Base-by-base conservation (phyloP, 2,113 vertebrate genomes). In the Panthera uncia region DNA sequence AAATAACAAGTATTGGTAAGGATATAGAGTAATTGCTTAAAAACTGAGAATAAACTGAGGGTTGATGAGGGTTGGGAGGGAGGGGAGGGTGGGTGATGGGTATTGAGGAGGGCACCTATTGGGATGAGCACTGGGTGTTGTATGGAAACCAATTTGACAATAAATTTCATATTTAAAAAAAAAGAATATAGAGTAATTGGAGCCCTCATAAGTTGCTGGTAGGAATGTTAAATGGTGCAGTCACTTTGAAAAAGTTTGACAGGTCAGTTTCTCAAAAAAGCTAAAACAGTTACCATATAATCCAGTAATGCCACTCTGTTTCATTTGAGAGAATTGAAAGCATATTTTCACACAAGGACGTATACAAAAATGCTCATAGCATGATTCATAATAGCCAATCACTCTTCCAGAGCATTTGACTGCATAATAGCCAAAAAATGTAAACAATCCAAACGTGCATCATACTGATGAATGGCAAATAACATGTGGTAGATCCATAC, bases 241-340 rank as follows among this genome's bases (percentile, higher is more conserved):
- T 14, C 55, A 89, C 55, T 73, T 82, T 85, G 45, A 52, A 88
- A 97, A 83, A 96, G 33, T 73, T 89, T 81, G 27, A 23, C n/a
- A 57, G 36, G n/a, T 57, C n/a, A 57, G 36, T 23, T 57, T 33
- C 31, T 79, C 61, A 82, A 91, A 71, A 71, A 87, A 63, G 13
- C 11, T 86, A 65, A 93, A 93, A 82, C 36, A 41, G 11, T 61
- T 90, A 81, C 23, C 57, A 50, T 5, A 36, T 63, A 45, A 94
- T 13, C 57, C 18, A 91, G 18, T 71, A 74, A 80, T 68, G 76
- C 5, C 13, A 90, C 76, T 87, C 38, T 27, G 63, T 74, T 76
- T 9, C 16, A 55, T 36, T 52, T 45, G 76, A 95, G 45, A 95
- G 14, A 76, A 86, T 0, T 83, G 41, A 86, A 90, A 90, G 48